Conservation (phyloP, 2,888 invertebrate genomes). For the Cyaniris semiargus region DNA sequence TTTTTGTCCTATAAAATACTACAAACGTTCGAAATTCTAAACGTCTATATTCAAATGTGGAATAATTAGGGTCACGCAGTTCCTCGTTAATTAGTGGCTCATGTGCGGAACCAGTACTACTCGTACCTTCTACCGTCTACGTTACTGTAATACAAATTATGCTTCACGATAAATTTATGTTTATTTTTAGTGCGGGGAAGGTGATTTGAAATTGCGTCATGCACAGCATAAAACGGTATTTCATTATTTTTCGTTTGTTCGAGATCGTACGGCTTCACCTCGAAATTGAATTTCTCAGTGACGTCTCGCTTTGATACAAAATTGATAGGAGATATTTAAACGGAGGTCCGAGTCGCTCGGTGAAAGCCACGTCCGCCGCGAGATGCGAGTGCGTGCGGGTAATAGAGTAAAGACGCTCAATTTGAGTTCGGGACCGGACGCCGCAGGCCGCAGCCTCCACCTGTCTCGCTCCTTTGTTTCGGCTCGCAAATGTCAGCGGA, state of each 20-base stretch:
- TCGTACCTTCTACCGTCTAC: background rate
- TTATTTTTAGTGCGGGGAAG: conserved; percentile 10
- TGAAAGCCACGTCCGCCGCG: conserved; percentile 61
- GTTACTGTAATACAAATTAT: background rate
- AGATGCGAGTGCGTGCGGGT: conserved; percentile 53
- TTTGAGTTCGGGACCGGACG: conserved; percentile 65
- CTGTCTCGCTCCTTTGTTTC: conserved; percentile 78
- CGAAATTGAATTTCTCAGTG: background rate
- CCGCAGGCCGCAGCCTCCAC: conserved; percentile 55
- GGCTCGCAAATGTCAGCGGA: conserved; percentile 75
- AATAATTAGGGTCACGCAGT: conserved; percentile 27
- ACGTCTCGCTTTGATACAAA: background rate
- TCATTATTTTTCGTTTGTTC: background rate
- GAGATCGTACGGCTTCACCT: background rate
- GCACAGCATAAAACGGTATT: background rate
- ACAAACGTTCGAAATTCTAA: background rate
- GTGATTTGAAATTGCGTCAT: conserved; percentile 14
- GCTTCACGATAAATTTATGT: background rate
- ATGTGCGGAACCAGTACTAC: background rate
- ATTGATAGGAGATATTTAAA: conserved; percentile 41
- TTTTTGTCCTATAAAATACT: background rate
- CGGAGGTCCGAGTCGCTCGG: conserved; percentile 52
- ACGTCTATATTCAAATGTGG: conserved; percentile 22
- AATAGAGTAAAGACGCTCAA: conserved; percentile 69
- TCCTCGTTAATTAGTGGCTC: background rate